These are phyloP conservation scores for Caenorhabditis remanei DNA, from an alignment of 1,140 invertebrate species.

Conservation along the genomic window DNA sequence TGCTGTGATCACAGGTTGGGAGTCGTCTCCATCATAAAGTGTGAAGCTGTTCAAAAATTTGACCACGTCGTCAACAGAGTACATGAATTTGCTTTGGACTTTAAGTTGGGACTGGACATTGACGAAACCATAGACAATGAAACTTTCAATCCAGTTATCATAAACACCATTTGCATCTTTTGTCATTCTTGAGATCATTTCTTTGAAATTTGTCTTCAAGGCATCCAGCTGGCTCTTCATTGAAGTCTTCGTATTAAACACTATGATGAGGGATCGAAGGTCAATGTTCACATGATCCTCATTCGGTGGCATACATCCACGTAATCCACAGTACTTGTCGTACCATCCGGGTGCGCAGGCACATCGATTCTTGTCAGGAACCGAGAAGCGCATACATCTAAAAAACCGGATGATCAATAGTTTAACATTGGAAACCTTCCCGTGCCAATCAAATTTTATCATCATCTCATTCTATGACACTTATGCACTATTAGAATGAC, in stretches of 20 bases:
- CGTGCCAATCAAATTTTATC: too few species aligned
- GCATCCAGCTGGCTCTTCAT: slow-evolving; percentile 7
- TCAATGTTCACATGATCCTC: slow-evolving; percentile 6
- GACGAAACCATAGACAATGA: slow-evolving; percentile 20
- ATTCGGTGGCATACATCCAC: slow-evolving; percentile 31
- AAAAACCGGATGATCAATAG: background rate
- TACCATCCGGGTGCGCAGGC: slow-evolving; percentile 23
- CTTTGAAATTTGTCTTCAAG: slow-evolving; percentile 28
- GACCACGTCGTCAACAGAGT: background rate
- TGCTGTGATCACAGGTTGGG: background rate
- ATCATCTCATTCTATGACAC: too few species aligned
- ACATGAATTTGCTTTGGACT: background rate
- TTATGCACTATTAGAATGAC: too few species aligned
- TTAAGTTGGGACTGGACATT: background rate
- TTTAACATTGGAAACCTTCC: too few species aligned
- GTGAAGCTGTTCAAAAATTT: background rate
- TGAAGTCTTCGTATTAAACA: slow-evolving; percentile 34
- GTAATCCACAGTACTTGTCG: slow-evolving; percentile 21
- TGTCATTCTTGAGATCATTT: slow-evolving; percentile 8
- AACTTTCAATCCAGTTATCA: slow-evolving; percentile 14
- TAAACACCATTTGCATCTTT: background rate
- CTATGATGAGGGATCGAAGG: background rate
- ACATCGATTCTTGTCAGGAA: slow-evolving; percentile 34
- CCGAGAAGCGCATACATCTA: background rate
- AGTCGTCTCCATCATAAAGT: background rate